phyloP scores from a whole-genome alignment of 2,888 invertebrate species.

The Catocala nupta region DNA sequence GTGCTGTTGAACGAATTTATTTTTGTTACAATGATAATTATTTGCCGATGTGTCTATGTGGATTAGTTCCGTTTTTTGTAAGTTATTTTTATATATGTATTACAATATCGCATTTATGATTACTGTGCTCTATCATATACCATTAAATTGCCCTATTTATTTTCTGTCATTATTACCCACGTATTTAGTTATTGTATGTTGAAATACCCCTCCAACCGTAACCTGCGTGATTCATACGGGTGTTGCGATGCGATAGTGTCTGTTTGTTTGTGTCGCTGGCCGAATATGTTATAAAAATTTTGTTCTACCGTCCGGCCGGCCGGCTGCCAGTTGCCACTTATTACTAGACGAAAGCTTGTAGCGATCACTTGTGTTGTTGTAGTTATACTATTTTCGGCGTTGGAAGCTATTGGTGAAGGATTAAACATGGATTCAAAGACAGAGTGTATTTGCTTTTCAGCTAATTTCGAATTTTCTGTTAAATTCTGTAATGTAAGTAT shows the following conservation, averaged over 20 bases:
- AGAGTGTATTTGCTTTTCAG: too few relatives aligned
- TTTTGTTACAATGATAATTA: too few relatives aligned
- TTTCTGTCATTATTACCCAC: neutral
- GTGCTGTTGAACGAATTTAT: too few relatives aligned
- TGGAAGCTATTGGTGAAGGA: conserved; percentile 50
- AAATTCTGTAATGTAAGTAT: conserved; percentile 84
- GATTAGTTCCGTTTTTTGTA: too few relatives aligned
- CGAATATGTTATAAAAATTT: conserved; percentile 21
- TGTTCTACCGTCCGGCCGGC: neutral
- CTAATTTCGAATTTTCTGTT: conserved; percentile 77
- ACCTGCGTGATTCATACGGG: conserved; percentile 15
- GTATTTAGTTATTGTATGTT: conserved; percentile 2
- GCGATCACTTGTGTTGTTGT: conserved; percentile 50
- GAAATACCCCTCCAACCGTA: conserved; percentile 9
- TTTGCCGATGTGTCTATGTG: too few relatives aligned
- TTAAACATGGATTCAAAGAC: conserved; percentile 73
- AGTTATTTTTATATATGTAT: too few relatives aligned
- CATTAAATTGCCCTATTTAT: neutral
- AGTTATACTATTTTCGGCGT: conserved; percentile 59
- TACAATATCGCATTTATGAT: too few relatives aligned
- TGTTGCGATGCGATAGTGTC: neutral
- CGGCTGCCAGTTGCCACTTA: neutral
- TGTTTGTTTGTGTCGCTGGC: neutral
- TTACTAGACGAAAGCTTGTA: conserved; percentile 7
- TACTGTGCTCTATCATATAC: neutral